Evolutionary conservation across 2,888 invertebrate genomes (phyloP), one percentile per base, ranked within the genome.

Genomic region (Sepioteuthis lessoniana): DNA sequence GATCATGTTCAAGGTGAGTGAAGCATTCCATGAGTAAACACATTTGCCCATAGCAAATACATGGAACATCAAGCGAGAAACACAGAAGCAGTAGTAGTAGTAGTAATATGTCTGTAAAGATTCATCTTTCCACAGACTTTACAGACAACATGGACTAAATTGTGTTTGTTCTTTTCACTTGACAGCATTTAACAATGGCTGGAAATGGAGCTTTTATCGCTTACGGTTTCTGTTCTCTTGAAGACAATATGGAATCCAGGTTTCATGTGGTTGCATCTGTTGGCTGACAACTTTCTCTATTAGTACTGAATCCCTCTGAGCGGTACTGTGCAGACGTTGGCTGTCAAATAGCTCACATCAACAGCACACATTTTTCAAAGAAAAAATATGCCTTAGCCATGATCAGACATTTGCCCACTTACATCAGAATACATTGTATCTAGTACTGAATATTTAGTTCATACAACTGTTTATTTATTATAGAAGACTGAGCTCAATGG

Each of bases 111-210:
- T 35, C n/a, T 76, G 16, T n/a, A 76, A 76, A 76, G 76, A 76
- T 76, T n/a, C n/a, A 13, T 76, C 10, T 76, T 76, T 76, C n/a
- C 60, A 25, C 55, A 28, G 31, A 31, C 31, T 60, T 60, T 60
- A 60, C n/a, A n/a, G n/a, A n/a, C 76, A 76, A 76, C n/a, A 76
- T 35, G 76, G 76, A 76, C n/a, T 76, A 76, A 76, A 35, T 76
- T 76, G 76, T 19, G 19, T 76, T 76, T 13, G 76, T 76, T 76
- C 76, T 35, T 76, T 76, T n/a, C 76, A 76, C n/a, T 76, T 76
- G 76, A 76, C 76, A 76, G 76, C 76, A 76, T 76, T 76, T 35
- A 76, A 76, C 76, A 76, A 76, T 76, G 76, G n/a, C n/a, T 76
- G 76, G 16, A 76, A 76, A 76, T 76, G 76, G n/a, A 76, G 76